Conservation (phyloP, 2,797 vertebrate genomes). For the Arnoldichthys spilopterus region DNA sequence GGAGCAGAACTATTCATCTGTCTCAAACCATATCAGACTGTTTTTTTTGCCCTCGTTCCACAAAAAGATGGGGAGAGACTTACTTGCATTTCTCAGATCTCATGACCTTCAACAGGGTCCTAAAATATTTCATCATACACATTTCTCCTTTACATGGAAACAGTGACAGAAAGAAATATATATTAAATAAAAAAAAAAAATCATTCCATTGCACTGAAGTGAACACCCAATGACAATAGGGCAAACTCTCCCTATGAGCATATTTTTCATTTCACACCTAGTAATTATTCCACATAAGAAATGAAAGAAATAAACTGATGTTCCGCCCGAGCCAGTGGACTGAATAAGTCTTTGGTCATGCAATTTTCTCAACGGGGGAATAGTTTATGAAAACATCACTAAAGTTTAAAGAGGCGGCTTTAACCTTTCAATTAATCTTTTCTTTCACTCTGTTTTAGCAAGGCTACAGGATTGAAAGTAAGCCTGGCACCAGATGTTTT, state of each 20-base stretch:
- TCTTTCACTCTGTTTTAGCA: background rate
- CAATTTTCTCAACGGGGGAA: constrained; percentile 25
- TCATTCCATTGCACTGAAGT: constrained; percentile 6
- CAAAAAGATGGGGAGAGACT: constrained; percentile 2
- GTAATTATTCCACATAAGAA: constrained; percentile 11
- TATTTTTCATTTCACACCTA: constrained; percentile 25
- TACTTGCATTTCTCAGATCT: constrained; percentile 35
- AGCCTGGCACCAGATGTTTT: constrained; percentile 27
- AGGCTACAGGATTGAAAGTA: background rate
- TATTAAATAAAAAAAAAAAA: background rate
- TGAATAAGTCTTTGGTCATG: constrained; percentile 22
- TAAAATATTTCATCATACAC: constrained; percentile 26
- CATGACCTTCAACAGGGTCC: constrained; percentile 36
- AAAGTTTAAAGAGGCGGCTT: constrained; percentile 14
- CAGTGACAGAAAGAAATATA: background rate
- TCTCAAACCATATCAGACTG: constrained; percentile 53
- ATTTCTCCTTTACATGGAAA: constrained; percentile 9
- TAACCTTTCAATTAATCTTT: constrained; percentile 29
- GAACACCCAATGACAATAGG: background rate
- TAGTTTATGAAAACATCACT: constrained; percentile 16
- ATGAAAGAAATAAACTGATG: constrained; percentile 26
- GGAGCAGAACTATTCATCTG: constrained; percentile 74
- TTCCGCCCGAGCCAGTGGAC: background rate
- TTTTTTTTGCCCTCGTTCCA: background rate
- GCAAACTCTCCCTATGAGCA: constrained; percentile 4